These are phyloP conservation scores for Drusus annulatus DNA, from an alignment of 1,140 invertebrate genomes.

Conservation along the genomic window DNA sequence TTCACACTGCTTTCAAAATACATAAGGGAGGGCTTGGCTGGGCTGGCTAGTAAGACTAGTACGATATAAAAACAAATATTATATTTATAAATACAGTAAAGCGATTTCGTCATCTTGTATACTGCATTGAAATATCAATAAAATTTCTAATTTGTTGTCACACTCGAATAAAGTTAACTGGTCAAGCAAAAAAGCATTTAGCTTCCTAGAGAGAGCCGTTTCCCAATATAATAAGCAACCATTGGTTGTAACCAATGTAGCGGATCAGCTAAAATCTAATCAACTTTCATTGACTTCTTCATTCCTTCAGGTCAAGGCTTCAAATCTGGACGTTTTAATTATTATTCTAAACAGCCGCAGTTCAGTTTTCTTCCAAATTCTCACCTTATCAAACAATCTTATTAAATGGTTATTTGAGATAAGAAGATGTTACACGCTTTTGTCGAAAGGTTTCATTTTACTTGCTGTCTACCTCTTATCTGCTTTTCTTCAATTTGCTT, in stretches of 20 bases:
- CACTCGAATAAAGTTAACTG: too few relatives aligned
- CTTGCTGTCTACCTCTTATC: background rate
- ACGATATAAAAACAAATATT: too few relatives aligned
- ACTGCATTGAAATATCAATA: too few relatives aligned
- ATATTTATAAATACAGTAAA: too few relatives aligned
- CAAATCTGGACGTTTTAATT: background rate
- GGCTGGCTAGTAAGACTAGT: too few relatives aligned
- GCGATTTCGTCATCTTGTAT: too few relatives aligned
- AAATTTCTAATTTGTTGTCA: too few relatives aligned
- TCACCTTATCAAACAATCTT: background rate
- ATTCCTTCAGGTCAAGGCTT: slow-evolving; percentile 4
- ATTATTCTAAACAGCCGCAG: background rate
- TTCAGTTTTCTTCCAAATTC: background rate
- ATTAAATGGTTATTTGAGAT: background rate
- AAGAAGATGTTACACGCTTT: background rate
- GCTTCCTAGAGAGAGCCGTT: too few relatives aligned
- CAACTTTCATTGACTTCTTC: slow-evolving; percentile 2
- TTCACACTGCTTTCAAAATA: too few relatives aligned
- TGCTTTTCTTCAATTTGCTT: slow-evolving; percentile 6
- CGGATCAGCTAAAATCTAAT: background rate
- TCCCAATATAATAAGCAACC: background rate
- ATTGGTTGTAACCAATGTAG: background rate
- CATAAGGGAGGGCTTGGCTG: too few relatives aligned
- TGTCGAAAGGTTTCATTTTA: background rate
- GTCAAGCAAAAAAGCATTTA: too few relatives aligned